Percentiles rank a stretch among this genome's conserved stretches.
These are phyloP conservation scores for Atrina japonica DNA, from an alignment of 2,888 invertebrate genomes.

Conservation along the genomic window DNA sequence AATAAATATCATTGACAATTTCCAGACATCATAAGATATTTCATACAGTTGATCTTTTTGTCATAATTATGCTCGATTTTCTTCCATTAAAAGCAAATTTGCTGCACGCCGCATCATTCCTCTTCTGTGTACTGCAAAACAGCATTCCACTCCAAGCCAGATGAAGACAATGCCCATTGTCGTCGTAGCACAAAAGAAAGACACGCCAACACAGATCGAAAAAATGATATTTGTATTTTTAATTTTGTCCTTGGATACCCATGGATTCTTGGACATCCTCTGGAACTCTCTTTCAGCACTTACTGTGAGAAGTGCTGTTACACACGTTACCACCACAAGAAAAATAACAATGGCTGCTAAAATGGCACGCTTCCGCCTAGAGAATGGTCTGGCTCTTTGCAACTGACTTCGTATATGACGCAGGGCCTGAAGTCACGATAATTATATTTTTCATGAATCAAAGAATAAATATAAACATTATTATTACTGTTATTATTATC, in stretches of 20 bases:
- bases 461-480: too few relatives aligned
- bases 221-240: conserved; percentile 56
- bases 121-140: conserved; percentile 54
- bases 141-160: conserved; percentile 58
- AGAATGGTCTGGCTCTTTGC: conserved; percentile 51
- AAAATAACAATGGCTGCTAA: conserved; percentile 54
- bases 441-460: too few relatives aligned
- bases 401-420: conserved; percentile 53
- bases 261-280: conserved; percentile 48
- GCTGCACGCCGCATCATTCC: conserved; percentile 44
- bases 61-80: conserved; percentile 11
- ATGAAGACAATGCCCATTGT: conserved; percentile 55
- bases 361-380: conserved; percentile 51
- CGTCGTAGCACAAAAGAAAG: conserved; percentile 60
- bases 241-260: conserved; percentile 42
- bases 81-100: conserved; percentile 2
- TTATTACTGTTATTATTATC: too few relatives aligned
- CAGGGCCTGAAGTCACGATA: too few relatives aligned
- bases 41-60: too few relatives aligned
- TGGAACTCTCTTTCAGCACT: conserved; percentile 58
- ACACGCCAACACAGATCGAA: conserved; percentile 59
- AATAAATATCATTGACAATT: too few relatives aligned
- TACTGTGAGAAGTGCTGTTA: conserved; percentile 56
- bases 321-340: conserved; percentile 52
- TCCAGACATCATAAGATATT: too few relatives aligned